Evolutionary conservation across 2,113 vertebrate genomes (phyloP).

Genomic region (Ascaphus truei): DNA sequence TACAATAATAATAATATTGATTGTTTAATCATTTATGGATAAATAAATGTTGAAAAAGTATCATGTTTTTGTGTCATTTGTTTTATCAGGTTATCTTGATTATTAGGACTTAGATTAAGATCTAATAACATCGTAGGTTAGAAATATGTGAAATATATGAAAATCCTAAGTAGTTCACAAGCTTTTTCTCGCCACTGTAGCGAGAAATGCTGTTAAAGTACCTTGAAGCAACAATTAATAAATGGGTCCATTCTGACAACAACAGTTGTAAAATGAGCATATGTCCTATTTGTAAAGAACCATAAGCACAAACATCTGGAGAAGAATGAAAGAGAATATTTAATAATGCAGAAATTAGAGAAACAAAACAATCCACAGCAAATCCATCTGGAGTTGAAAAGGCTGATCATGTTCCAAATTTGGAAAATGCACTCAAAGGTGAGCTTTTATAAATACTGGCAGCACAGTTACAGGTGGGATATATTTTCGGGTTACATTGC

Average conservation of each 20-base stretch:
- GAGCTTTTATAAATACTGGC: not conserved
- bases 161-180: no score
- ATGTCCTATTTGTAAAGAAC: not conserved
- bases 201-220: no score
- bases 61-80: no score
- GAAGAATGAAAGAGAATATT: not conserved
- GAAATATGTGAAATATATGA: no score
- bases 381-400: constrained; percentile 16
- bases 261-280: no score
- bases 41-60: no score
- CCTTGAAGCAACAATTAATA: not conserved
- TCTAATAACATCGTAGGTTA: no score
- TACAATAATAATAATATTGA: no score
- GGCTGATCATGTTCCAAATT: not conserved
- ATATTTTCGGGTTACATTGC: not conserved
- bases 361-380: constrained; percentile 5
- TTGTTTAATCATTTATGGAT: no score
- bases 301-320: constrained; percentile 13
- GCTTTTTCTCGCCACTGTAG: no score
- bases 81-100: no score
- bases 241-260: not conserved
- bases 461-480: not conserved
- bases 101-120: no score
- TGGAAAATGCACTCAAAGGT: not conserved
- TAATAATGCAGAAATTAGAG: constrained; percentile 27